phyloP scores from a whole-genome alignment of 2,888 invertebrate genomes.

The Sipha maydis region DNA sequence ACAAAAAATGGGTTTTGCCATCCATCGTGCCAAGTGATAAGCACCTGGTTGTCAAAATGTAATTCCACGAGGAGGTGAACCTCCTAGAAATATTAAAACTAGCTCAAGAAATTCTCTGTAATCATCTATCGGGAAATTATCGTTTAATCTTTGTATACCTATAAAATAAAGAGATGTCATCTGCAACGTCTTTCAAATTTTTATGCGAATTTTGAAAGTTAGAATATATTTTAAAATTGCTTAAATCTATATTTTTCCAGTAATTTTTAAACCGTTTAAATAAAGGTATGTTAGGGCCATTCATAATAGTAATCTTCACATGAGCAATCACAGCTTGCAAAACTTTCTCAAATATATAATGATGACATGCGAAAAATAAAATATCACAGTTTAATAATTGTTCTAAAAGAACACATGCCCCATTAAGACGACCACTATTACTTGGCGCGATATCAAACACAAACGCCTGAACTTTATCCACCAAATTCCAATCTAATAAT shows the following conservation, averaged over 20 bases:
- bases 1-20: not conserved
- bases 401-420: conserved; percentile 64
- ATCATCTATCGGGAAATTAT: conserved; percentile 1
- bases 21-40: not conserved
- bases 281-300: conserved; percentile 57
- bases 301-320: conserved; percentile 65
- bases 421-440: conserved; percentile 64
- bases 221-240: conserved; percentile 20
- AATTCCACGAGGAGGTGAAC: conserved; percentile 24
- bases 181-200: conserved; percentile 19
- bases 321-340: conserved; percentile 62
- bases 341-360: conserved; percentile 65
- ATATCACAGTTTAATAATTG: conserved; percentile 63
- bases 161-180: conserved; percentile 17
- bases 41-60: not conserved
- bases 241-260: conserved; percentile 43
- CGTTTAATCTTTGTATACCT: conserved; percentile 13
- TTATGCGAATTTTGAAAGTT: conserved; percentile 12
- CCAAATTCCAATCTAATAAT: conserved; percentile 41
- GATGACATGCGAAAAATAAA: conserved; percentile 62
- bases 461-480: conserved; percentile 46
- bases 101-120: not conserved
- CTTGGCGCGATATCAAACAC: conserved; percentile 57
- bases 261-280: conserved; percentile 60
- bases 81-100: conserved; percentile 24